These are phyloP conservation scores for Monochamus alternatus DNA, from an alignment of 2,888 invertebrate species.

Conservation along the genomic window DNA sequence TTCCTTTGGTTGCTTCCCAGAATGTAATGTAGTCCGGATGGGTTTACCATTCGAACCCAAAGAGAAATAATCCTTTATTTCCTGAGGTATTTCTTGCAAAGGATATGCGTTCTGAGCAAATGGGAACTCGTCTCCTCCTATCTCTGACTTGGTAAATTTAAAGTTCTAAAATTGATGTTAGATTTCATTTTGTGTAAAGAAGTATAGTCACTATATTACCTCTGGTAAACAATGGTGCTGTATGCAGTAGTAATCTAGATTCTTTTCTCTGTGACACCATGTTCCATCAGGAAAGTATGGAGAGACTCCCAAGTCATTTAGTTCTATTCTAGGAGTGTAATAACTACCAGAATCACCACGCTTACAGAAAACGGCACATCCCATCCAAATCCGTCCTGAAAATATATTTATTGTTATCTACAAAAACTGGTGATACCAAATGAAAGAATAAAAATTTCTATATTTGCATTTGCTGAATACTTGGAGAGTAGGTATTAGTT, in stretches of 20 bases:
- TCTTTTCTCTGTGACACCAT: slow-evolving; percentile 82
- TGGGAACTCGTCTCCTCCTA: slow-evolving; percentile 74
- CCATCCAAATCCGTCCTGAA: slow-evolving; percentile 82
- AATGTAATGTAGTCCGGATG: slow-evolving; percentile 74
- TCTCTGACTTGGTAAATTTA: slow-evolving; percentile 74
- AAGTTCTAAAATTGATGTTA: slow-evolving; percentile 71
- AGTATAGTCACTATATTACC: slow-evolving; percentile 65
- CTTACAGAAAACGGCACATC: slow-evolving; percentile 85
- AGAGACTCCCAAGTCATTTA: slow-evolving; percentile 82
- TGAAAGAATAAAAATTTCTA: no score
- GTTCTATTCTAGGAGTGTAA: slow-evolving; percentile 84
- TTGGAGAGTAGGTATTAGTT: no score
- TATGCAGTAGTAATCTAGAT: slow-evolving; percentile 80
- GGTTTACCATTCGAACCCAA: slow-evolving; percentile 77
- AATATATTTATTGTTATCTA: slow-evolving; percentile 3
- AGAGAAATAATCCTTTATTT: slow-evolving; percentile 76
- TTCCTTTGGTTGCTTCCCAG: slow-evolving; percentile 74
- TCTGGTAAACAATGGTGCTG: slow-evolving; percentile 85
- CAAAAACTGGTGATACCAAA: no score
- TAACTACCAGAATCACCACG: slow-evolving; percentile 78
- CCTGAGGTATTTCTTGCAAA: slow-evolving; percentile 69
- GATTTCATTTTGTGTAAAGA: no score
- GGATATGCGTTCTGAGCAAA: slow-evolving; percentile 79
- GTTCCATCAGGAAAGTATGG: slow-evolving; percentile 88
- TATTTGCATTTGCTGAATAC: no score